Percentiles rank a stretch among this genome's conserved stretches.
These are phyloP conservation scores for Seladonia tumulorum DNA, from an alignment of 2,888 invertebrate genomes.

Conservation along the genomic window DNA sequence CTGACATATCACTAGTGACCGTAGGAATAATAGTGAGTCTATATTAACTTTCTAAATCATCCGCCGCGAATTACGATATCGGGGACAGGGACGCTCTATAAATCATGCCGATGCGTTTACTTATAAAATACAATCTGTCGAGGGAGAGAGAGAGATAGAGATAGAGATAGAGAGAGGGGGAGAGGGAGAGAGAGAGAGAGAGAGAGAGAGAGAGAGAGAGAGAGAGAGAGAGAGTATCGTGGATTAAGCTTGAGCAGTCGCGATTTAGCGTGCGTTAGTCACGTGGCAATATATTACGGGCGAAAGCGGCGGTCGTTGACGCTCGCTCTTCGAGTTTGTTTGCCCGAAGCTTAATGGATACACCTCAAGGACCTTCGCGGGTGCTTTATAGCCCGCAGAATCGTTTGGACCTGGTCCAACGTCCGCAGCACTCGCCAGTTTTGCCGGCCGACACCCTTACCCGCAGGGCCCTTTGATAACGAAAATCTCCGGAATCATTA, in stretches of 20 bases:
- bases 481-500: slow-evolving; percentile 58
- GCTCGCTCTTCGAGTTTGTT: slow-evolving; percentile 78
- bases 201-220: slow-evolving; percentile 55
- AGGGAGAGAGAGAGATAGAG: slow-evolving; percentile 50
- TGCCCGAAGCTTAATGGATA: slow-evolving; percentile 79
- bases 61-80: slow-evolving; percentile 44
- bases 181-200: slow-evolving; percentile 35
- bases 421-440: slow-evolving; percentile 69
- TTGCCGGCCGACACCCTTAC: slow-evolving; percentile 48
- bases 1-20: background rate
- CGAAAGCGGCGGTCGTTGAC: slow-evolving; percentile 74
- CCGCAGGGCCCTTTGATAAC: slow-evolving; percentile 44
- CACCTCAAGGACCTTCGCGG: slow-evolving; percentile 73
- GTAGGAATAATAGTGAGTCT: background rate
- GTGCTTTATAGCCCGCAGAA: slow-evolving; percentile 76
- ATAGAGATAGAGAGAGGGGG: too few relatives aligned
- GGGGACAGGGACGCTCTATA: slow-evolving; percentile 58
- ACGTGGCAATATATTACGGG: slow-evolving; percentile 76
- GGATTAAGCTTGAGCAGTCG: slow-evolving; percentile 43
- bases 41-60: slow-evolving; percentile 32
- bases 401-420: slow-evolving; percentile 76
- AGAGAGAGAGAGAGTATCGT: slow-evolving; percentile 13
- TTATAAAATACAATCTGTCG: slow-evolving; percentile 75
- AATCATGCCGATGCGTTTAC: slow-evolving; percentile 69
- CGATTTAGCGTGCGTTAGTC: slow-evolving; percentile 72